Conservation (phyloP, 2,113 vertebrate species). For the Cochlearius cochlearius region DNA sequence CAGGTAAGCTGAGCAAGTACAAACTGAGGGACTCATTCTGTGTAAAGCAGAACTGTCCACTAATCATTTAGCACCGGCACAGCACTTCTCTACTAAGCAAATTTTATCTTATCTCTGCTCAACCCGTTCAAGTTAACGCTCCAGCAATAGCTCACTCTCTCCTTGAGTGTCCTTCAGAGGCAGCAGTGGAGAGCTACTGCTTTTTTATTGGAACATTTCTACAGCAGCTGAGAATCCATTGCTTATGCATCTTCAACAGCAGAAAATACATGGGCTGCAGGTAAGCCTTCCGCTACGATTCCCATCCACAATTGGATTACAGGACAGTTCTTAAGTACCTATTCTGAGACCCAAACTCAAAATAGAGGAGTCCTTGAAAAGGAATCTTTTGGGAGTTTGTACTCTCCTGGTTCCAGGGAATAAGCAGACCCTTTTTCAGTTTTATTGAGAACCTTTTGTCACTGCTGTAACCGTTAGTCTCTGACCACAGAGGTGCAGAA, state of each 20-base stretch:
- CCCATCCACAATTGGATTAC: neutral
- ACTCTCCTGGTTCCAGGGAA: neutral
- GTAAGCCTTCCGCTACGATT: neutral
- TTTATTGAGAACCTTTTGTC: neutral
- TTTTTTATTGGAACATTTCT: neutral
- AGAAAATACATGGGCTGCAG: neutral
- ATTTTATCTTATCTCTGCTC: neutral
- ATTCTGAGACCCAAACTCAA: neutral
- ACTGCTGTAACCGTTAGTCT: neutral
- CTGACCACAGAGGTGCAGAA: neutral
- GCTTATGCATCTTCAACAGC: neutral
- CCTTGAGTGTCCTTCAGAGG: constrained; percentile 8
- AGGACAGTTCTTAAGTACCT: neutral
- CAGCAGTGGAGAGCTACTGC: neutral
- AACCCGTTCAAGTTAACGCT: neutral
- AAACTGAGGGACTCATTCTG: neutral
- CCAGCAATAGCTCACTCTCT: neutral
- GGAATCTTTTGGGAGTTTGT: neutral
- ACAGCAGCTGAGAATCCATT: neutral
- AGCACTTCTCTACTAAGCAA: neutral
- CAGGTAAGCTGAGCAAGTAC: neutral
- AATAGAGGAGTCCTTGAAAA: neutral
- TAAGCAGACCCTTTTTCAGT: neutral
- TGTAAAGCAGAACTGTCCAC: neutral
- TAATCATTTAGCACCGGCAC: neutral